Percentiles rank a stretch among this genome's conserved stretches.
phyloP scores from a whole-genome alignment of 2,888 invertebrate species.

The Nemotelus pantherinus region DNA sequence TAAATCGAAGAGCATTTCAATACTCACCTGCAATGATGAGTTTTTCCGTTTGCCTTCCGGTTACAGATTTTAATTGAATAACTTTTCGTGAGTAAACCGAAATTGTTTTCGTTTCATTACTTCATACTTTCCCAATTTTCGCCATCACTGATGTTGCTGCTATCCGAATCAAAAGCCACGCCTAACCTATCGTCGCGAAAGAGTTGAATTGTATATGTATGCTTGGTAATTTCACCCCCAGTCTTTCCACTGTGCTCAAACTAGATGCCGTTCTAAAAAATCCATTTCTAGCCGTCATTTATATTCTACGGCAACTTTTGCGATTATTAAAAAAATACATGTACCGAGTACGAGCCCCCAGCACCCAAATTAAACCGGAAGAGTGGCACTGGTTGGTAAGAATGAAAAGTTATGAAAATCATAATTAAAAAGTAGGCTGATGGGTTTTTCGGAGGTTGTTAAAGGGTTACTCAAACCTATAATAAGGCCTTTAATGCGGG shows the following conservation, averaged over 20 bases:
- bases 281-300: constrained; percentile 22
- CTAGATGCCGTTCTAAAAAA: constrained; percentile 5
- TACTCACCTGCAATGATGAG: constrained; percentile 31
- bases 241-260: background rate
- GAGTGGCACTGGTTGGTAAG: background rate
- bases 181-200: too few species aligned
- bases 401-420: background rate
- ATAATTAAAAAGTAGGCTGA: constrained; percentile 32
- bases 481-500: constrained; percentile 17
- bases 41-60: constrained; percentile 37
- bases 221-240: background rate
- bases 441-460: constrained; percentile 7
- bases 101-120: constrained; percentile 45
- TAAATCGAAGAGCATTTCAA: background rate
- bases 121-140: constrained; percentile 41
- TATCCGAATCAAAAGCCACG: background rate
- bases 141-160: background rate
- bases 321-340: constrained; percentile 11
- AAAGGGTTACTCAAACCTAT: constrained; percentile 20
- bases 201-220: too few species aligned
- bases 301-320: constrained; percentile 6
- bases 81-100: constrained; percentile 44
- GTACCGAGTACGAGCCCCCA: background rate
- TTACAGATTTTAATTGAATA: constrained; percentile 45
- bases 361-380: background rate